phyloP scores from a whole-genome alignment of 2,797 vertebrate species.

The Silurus aristotelis region DNA sequence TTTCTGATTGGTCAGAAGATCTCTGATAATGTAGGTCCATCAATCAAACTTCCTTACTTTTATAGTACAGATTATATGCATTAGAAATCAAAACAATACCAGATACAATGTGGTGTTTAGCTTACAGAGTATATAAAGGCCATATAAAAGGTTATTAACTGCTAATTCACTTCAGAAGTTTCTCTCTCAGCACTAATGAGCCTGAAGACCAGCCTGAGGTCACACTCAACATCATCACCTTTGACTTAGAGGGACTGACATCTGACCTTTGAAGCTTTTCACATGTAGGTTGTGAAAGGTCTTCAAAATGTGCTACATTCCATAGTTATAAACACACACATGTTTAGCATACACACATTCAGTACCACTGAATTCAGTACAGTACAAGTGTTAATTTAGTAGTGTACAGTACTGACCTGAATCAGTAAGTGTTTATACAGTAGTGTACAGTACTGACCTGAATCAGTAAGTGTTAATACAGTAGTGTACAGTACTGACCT shows the following conservation, averaged over 20 bases:
- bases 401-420: neutral
- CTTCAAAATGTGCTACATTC: neutral
- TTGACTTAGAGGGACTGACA: neutral
- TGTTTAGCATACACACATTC: neutral
- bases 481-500: neutral
- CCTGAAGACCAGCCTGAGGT: neutral
- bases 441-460: neutral
- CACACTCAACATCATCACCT: neutral
- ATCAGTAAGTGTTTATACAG: neutral
- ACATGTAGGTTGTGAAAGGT: neutral
- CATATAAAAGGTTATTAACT: neutral
- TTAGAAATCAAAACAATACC: neutral
- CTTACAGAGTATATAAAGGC: neutral
- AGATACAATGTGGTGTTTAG: neutral
- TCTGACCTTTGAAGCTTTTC: neutral
- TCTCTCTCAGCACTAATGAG: constrained; percentile 5
- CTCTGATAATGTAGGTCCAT: neutral
- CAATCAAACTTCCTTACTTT: neutral
- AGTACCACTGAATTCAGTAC: neutral
- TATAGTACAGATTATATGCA: neutral
- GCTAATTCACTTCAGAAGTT: neutral
- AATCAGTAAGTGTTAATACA: neutral
- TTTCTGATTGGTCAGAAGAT: too few species aligned
- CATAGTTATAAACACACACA: neutral
- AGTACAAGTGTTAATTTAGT: neutral